These are phyloP conservation scores for Chrosomus eos DNA, from an alignment of 2,797 vertebrate genomes.

Conservation along the genomic window DNA sequence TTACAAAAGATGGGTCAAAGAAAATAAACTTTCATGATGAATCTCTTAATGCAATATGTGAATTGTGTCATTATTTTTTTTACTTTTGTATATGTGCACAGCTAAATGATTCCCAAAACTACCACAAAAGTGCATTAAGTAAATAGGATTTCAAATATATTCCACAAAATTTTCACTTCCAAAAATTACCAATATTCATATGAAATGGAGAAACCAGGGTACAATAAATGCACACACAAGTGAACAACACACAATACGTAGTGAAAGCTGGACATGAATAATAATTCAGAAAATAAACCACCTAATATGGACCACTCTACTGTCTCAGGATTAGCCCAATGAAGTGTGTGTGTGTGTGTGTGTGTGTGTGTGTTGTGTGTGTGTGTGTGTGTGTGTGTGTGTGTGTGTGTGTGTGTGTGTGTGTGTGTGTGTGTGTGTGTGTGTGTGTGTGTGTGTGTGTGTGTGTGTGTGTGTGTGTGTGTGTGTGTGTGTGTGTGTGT, in stretches of 20 bases:
- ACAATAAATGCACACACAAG: constrained; percentile 25
- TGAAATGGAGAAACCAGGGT: not conserved
- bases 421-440: not conserved
- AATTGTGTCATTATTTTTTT: not conserved
- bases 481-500: too few relatives aligned
- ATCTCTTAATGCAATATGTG: not conserved
- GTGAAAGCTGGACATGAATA: constrained; percentile 53
- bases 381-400: too few relatives aligned
- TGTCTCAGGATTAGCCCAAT: constrained; percentile 55
- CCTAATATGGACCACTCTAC: constrained; percentile 50
- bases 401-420: constrained; percentile 36
- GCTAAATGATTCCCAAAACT: not conserved
- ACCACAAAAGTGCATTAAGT: not conserved
- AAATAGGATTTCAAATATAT: not conserved
- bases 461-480: too few relatives aligned
- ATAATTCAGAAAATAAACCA: constrained; percentile 53
- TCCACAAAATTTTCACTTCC: not conserved
- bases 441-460: too few relatives aligned
- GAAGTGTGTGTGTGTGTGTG: constrained; percentile 45
- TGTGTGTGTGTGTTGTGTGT: not conserved
- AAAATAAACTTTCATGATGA: not conserved
- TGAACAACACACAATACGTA: constrained; percentile 25
- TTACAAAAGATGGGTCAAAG: not conserved
- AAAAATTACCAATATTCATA: not conserved
- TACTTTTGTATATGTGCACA: not conserved